Evolutionary conservation across 2,113 vertebrate species (phyloP).

Genomic region (Edolisoma coerulescens): DNA sequence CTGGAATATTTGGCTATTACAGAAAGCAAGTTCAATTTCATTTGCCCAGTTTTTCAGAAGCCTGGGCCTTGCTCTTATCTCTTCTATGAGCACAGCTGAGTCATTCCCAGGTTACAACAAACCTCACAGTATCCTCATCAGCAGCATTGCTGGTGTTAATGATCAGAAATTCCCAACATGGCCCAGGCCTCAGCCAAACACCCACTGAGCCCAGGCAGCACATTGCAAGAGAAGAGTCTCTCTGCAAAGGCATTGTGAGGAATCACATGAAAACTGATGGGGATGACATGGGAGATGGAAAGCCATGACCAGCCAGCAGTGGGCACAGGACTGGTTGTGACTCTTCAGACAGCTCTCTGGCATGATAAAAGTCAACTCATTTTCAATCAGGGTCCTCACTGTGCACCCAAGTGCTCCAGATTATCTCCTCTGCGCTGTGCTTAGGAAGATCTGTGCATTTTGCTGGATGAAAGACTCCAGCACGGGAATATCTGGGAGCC

Average conservation of each 20-base stretch:
- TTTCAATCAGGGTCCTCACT: background rate
- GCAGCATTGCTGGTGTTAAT: background rate
- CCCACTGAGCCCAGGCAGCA: background rate
- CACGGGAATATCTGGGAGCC: background rate
- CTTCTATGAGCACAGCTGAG: background rate
- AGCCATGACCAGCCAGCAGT: background rate
- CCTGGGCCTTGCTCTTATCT: background rate
- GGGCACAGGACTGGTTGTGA: background rate
- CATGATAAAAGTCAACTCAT: background rate
- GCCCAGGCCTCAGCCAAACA: background rate
- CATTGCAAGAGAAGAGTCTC: background rate
- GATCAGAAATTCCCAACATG: background rate
- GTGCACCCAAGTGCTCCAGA: background rate
- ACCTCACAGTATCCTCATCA: background rate
- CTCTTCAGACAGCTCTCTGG: background rate
- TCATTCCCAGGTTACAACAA: background rate
- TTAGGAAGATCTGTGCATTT: background rate
- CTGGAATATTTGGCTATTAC: background rate
- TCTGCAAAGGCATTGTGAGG: background rate
- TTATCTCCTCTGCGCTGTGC: background rate
- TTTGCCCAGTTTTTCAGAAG: background rate
- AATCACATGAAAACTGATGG: background rate
- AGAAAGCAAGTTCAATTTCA: background rate
- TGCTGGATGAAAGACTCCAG: background rate
- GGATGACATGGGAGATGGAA: background rate